phyloP scores from a whole-genome alignment of 2,113 vertebrate species.

The Serilophus lunatus region DNA sequence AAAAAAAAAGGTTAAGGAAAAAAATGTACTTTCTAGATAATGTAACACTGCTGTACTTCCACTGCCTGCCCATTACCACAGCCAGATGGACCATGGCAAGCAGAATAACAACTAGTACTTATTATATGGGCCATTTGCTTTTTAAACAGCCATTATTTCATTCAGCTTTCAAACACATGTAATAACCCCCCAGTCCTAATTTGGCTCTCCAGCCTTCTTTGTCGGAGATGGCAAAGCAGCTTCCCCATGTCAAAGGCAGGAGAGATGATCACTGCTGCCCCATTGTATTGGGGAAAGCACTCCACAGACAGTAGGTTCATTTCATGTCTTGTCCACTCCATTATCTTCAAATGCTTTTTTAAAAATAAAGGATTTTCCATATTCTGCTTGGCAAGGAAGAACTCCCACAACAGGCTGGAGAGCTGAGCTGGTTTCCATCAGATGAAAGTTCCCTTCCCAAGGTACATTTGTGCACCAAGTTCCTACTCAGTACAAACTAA shows the following conservation, averaged over 20 bases:
- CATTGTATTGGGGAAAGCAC: not conserved
- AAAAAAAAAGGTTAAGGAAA: not conserved
- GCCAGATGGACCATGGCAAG: not conserved
- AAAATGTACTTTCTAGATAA: not conserved
- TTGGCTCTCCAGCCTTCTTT: not conserved
- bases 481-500: not conserved
- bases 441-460: not conserved
- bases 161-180: not conserved
- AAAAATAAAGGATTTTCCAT: not conserved
- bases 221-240: not conserved
- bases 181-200: not conserved
- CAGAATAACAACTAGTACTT: not conserved
- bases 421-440: not conserved
- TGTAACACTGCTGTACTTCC: no score
- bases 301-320: not conserved
- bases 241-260: not conserved
- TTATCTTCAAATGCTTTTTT: not conserved
- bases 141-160: not conserved
- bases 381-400: not conserved
- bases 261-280: not conserved
- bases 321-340: not conserved
- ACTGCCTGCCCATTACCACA: not conserved
- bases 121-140: not conserved
- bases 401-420: accelerated
- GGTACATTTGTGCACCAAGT: not conserved